A percentile compares a stretch with the other conserved stretches of the same genome.
phyloP scores from a whole-genome alignment of 2,113 vertebrate species.

The Crocuta crocuta region DNA sequence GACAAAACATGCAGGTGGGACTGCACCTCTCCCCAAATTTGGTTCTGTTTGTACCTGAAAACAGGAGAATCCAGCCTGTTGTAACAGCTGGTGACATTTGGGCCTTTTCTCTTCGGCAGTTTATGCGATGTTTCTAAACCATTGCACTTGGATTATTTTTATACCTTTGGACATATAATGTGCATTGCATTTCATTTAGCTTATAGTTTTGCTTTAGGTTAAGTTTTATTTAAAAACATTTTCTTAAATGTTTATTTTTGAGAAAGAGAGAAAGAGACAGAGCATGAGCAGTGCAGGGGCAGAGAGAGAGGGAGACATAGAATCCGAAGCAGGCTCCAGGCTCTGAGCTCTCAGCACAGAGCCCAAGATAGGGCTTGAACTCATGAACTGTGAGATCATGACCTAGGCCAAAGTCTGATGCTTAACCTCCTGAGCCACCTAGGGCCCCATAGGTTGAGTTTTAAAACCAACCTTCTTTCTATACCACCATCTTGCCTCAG shows the following conservation, averaged over 20 bases:
- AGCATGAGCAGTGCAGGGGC: too few relatives aligned
- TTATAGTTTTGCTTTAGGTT: slow-evolving; percentile 40
- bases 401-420: too few relatives aligned
- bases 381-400: too few relatives aligned
- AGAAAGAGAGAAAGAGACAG: too few relatives aligned
- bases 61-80: background rate
- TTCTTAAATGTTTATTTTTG: too few relatives aligned
- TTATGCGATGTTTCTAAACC: background rate
- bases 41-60: background rate
- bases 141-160: slow-evolving; percentile 13
- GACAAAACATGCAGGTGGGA: background rate
- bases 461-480: background rate
- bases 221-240: background rate
- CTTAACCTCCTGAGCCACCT: too few relatives aligned
- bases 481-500: background rate
- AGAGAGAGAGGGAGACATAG: too few relatives aligned
- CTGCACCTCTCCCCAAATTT: background rate
- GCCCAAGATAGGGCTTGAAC: too few relatives aligned
- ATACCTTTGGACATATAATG: background rate
- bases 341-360: too few relatives aligned
- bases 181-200: background rate
- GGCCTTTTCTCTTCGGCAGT: background rate
- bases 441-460: background rate
- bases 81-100: background rate
- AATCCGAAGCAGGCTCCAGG: too few relatives aligned